Evolutionary conservation across 2,113 vertebrate species (phyloP).

Genomic region (Pleuronectes platessa): DNA sequence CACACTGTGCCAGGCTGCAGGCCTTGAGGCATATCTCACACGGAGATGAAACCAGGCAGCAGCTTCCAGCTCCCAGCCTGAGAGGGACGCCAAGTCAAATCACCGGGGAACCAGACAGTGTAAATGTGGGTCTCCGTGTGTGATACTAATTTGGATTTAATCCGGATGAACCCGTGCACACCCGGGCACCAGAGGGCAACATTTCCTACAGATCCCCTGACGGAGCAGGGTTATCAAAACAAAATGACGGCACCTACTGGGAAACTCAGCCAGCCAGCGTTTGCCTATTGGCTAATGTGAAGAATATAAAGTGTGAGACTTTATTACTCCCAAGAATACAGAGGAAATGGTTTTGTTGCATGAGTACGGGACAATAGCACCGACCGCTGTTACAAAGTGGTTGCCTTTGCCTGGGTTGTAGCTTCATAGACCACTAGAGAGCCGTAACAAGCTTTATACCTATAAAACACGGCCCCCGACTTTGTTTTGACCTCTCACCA

Average conservation of each 20-base stretch:
- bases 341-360: slow-evolving; percentile 31
- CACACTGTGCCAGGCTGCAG: slow-evolving; percentile 48
- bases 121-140: slow-evolving; percentile 21
- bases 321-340: neutral
- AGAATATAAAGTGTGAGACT: slow-evolving; percentile 9
- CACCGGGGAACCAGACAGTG: slow-evolving; percentile 52
- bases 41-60: slow-evolving; percentile 57
- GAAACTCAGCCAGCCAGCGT: slow-evolving; percentile 7
- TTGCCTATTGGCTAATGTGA: slow-evolving; percentile 18
- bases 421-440: slow-evolving; percentile 22
- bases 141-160: slow-evolving; percentile 28
- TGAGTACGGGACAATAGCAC: slow-evolving; percentile 1
- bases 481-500: slow-evolving; percentile 11
- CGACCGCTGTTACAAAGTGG: neutral
- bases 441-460: neutral
- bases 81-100: slow-evolving; percentile 46
- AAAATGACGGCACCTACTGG: slow-evolving; percentile 40
- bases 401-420: slow-evolving; percentile 7
- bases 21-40: slow-evolving; percentile 51
- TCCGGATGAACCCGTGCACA: slow-evolving; percentile 10
- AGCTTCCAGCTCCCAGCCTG: slow-evolving; percentile 42
- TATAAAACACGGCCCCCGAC: neutral
- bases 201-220: slow-evolving; percentile 22
- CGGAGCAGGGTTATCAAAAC: slow-evolving; percentile 39
- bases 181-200: slow-evolving; percentile 23